Base-by-base conservation (phyloP, 1,140 invertebrate genomes). In the Whitmania pigra region DNA sequence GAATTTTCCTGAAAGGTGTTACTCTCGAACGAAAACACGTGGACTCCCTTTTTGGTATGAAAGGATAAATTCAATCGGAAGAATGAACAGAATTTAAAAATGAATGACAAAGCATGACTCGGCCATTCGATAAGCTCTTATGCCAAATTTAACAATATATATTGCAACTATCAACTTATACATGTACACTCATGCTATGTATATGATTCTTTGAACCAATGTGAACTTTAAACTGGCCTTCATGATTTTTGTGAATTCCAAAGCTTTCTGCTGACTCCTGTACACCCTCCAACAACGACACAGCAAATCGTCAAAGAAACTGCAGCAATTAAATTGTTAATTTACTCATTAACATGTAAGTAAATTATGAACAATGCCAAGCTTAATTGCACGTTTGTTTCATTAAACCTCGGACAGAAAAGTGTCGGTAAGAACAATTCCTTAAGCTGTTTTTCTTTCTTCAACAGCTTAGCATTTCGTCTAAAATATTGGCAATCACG, bases 1-100 rank as follows among this genome's bases (percentile, higher is more conserved):
- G 80, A 76, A 57, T 54, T 70, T 9, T 85, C 82, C 36, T 75
- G 25, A 11, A 72, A 57, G 54, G 69, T 69, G 17, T 77, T 73
- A 36, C 71, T 71, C 40, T 71, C 71, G 27, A 36, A 71, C 40
- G 71, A 49, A 71, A 71, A 71, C 17, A 63, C 71, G 11, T 70
- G 69, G 7, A 70, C 13, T 22, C 53, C 69, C 69, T 70, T 25
- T 27, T 53, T 3, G 36, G 67, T 11, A 2, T 25, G 1, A 25
- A 11, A 63, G 18, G 22, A 13, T 63, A 63, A 25, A 20, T 11
- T 63, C 29, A 63, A 49, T 63, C 11, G 18, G 22, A 0, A n/a
- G 22, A 4, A 63, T 63, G 3, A 25, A 63, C 15, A 22, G 18
- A 63, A 63, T 63, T 63, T 2, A 63, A 63, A 25, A 63, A 25